These are phyloP conservation scores for Zootoca vivipara DNA, from an alignment of 2,113 vertebrate species.

Conservation along the genomic window DNA sequence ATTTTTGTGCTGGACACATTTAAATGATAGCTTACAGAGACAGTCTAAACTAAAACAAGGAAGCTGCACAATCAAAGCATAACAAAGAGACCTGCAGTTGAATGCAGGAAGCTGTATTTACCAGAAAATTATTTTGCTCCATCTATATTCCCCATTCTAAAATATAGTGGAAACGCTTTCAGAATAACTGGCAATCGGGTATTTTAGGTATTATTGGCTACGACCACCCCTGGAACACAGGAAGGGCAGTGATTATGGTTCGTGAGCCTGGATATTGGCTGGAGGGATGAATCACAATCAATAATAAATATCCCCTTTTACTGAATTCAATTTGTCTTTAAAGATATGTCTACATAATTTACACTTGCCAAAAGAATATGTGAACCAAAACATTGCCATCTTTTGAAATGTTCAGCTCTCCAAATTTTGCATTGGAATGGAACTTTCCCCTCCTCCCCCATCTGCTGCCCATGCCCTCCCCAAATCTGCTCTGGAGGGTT, in stretches of 20 bases:
- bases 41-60: neutral
- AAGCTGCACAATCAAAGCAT: neutral
- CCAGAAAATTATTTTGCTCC: neutral
- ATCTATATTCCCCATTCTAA: neutral
- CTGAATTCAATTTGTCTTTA: too few species aligned
- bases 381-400: too few species aligned
- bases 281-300: neutral
- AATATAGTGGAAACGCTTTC: neutral
- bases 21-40: slow-evolving; percentile 2
- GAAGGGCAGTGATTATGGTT: neutral
- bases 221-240: too few species aligned
- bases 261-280: neutral
- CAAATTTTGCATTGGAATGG: too few species aligned
- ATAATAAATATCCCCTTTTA: neutral
- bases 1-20: neutral
- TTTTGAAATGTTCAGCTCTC: too few species aligned
- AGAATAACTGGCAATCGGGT: neutral
- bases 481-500: too few species aligned
- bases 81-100: neutral
- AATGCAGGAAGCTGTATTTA: neutral
- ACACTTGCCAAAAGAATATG: too few species aligned
- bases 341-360: too few species aligned
- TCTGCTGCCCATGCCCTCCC: too few species aligned
- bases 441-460: too few species aligned
- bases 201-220: neutral